These are phyloP conservation scores for Carpatolechia fugitivella DNA, from an alignment of 2,888 invertebrate genomes.

Conservation along the genomic window DNA sequence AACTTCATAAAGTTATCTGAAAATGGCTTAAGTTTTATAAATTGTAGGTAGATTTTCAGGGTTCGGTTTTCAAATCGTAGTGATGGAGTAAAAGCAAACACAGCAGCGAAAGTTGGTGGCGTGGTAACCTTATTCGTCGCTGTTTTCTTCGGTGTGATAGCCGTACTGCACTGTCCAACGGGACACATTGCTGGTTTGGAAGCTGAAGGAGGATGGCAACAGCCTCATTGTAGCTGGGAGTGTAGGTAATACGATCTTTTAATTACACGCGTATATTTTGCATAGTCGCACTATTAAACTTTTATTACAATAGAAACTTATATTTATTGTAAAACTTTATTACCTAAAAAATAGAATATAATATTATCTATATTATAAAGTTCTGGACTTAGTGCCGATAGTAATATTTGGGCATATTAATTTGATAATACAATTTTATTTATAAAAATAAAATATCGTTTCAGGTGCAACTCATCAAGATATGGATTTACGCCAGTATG, in stretches of 20 bases:
- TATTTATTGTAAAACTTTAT: too few relatives aligned
- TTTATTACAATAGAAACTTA: too few relatives aligned
- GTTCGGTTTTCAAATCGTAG: constrained; percentile 58
- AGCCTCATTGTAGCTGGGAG: constrained; percentile 47
- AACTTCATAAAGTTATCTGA: background rate
- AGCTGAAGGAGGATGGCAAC: constrained; percentile 31
- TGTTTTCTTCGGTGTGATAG: constrained; percentile 43
- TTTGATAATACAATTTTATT: background rate
- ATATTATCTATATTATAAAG: background rate
- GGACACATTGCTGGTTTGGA: constrained; percentile 36
- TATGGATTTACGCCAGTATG: constrained; percentile 68
- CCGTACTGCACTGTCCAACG: constrained; percentile 43
- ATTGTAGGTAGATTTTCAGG: constrained; percentile 53
- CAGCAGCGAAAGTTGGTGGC: constrained; percentile 60
- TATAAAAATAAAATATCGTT: constrained; percentile 9
- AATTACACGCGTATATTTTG: too few relatives aligned
- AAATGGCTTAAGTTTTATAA: too few relatives aligned
- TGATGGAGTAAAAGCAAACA: constrained; percentile 63
- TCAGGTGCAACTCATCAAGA: constrained; percentile 50
- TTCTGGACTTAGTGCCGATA: background rate
- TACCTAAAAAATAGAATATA: too few relatives aligned
- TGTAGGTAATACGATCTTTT: constrained; percentile 41
- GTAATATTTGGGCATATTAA: too few relatives aligned
- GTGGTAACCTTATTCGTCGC: constrained; percentile 50
- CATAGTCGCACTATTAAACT: too few relatives aligned